Base-by-base conservation (phyloP, 2,113 vertebrate genomes). In the Ctenomys sociabilis region DNA sequence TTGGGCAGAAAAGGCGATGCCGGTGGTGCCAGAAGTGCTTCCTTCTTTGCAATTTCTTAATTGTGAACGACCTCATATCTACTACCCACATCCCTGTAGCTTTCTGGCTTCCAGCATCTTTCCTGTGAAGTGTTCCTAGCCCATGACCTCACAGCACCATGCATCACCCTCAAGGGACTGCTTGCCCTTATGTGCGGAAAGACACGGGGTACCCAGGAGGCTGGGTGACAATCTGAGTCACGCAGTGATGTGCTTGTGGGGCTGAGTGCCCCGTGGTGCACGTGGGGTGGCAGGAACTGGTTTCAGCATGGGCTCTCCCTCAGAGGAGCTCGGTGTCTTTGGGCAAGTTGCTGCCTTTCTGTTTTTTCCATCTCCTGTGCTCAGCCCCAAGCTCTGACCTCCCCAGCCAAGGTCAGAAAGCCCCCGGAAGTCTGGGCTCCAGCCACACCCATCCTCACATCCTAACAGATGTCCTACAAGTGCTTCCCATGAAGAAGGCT, bases 351-450 rank as follows among this genome's bases (percentile, higher is more conserved):
- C 52, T 43, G 57, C 35, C 26, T 85, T 92, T 85, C 26, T 5
- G 14, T 45, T 72, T 86, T 57, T 59, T 97, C 32, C 43, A 83
- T 28, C 22, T 93, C 35, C 35, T 54, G 88, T 45, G 64, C 70
- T 75, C 32, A 66, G 10, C 11, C 24, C 40, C 77, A 84, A 81
- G 84, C 61, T 85, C 37, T 1, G 1, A 43, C 66, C 7, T 83
- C 61, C 16, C 26, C 5, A 28, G 3, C 35, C 68, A 72, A 97
- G 75, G 93, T 95, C 92, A 96, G 90, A 72, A 94, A 95, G 66
- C 37, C 78, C 96, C 84, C 72, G n/a, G 45, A 83, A 94, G 89
- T 10, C 2, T 43, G 85, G 40, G 37, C 52, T 68, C 88, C 81
- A 84, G 93, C 91, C 82, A 80, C 37, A 61, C 57, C 86, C 32